phyloP scores from a whole-genome alignment of 2,888 invertebrate species.

The Merodon equestris region DNA sequence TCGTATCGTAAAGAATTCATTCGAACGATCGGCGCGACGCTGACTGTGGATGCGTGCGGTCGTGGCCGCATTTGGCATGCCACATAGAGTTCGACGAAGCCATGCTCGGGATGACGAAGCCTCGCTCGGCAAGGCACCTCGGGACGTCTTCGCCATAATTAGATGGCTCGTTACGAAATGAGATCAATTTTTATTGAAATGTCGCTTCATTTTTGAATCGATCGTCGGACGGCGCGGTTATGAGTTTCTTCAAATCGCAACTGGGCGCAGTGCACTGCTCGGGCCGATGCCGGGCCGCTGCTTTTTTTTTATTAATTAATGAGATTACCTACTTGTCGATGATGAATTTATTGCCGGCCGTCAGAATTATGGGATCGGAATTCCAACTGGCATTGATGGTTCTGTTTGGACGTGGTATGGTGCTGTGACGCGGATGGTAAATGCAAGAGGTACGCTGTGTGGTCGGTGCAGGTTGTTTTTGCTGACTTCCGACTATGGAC shows the following conservation, averaged over 20 bases:
- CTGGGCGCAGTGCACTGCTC: no score
- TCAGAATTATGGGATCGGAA: conserved; percentile 64
- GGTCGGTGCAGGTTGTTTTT: conserved; percentile 22
- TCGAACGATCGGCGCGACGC: conserved; percentile 29
- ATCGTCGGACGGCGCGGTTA: conserved; percentile 50
- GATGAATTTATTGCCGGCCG: conserved; percentile 65
- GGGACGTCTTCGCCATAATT: conserved; percentile 65
- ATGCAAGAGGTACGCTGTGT: conserved; percentile 49
- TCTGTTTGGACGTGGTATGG: conserved; percentile 26
- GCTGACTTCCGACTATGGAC: conserved; percentile 19
- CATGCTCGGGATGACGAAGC: background rate
- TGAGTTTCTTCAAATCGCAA: conserved; percentile 25
- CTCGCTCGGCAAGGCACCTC: conserved; percentile 40
- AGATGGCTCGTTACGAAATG: conserved; percentile 63
- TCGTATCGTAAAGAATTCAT: conserved; percentile 66
- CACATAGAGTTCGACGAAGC: conserved; percentile 51
- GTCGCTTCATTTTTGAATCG: conserved; percentile 63
- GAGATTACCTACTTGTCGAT: conserved; percentile 55
- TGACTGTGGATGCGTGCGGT: conserved; percentile 56
- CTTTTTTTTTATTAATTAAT: conserved; percentile 61
- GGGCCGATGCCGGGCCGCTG: conserved; percentile 9
- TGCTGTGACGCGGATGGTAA: conserved; percentile 21
- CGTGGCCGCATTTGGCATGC: conserved; percentile 61
- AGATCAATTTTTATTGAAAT: conserved; percentile 69
- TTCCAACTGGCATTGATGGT: conserved; percentile 60